These are phyloP conservation scores for Anas bahamensis DNA, from an alignment of 2,797 vertebrate genomes.

Conservation along the genomic window DNA sequence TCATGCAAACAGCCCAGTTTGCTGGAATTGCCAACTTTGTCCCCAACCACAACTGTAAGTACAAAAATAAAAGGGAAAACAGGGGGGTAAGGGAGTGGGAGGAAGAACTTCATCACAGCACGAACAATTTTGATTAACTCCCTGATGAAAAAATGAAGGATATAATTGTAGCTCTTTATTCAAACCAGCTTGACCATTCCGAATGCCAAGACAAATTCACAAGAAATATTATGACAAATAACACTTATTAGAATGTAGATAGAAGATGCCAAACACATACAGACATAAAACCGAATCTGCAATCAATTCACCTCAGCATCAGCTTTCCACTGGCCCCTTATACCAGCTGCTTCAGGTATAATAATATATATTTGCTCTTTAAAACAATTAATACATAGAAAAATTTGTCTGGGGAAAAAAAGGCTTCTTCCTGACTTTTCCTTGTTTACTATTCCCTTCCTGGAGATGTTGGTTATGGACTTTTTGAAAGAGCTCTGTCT, in stretches of 20 bases:
- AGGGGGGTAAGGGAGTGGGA: neutral
- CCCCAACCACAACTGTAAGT: fast-evolving
- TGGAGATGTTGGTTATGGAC: neutral
- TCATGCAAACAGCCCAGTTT: neutral
- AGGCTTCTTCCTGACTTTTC: neutral
- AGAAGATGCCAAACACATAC: neutral
- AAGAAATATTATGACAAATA: neutral
- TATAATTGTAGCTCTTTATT: neutral
- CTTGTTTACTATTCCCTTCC: neutral
- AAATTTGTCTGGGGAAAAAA: neutral
- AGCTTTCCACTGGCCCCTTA: neutral
- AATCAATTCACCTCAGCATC: neutral
- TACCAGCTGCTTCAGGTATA: neutral
- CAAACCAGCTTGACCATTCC: neutral
- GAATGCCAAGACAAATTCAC: neutral
- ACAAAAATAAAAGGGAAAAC: neutral
- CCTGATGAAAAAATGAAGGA: neutral
- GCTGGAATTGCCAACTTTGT: neutral
- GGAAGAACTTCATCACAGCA: neutral
- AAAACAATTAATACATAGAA: neutral
- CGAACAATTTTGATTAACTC: neutral
- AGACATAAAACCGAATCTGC: neutral
- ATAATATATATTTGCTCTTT: neutral
- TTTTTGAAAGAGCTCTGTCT: neutral
- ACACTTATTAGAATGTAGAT: neutral